phyloP scores from a whole-genome alignment of 2,888 invertebrate species.

The Pheosia gnoma region DNA sequence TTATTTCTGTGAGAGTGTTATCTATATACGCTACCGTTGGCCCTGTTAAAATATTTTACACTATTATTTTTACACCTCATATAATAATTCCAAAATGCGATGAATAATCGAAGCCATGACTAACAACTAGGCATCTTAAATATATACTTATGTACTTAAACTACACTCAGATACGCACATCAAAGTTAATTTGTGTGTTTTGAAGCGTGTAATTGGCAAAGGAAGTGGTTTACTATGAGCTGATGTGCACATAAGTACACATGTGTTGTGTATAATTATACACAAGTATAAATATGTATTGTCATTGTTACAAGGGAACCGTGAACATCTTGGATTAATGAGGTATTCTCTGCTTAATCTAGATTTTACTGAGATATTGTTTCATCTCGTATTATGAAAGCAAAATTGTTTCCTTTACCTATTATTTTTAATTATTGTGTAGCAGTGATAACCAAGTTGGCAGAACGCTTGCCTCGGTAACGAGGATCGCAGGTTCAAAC shows the following conservation, averaged over 20 bases:
- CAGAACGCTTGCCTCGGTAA: no score
- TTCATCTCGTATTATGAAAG: not conserved
- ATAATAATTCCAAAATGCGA: no score
- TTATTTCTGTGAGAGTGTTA: no score
- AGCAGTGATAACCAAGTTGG: no score
- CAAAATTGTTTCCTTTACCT: no score
- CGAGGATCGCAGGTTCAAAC: no score
- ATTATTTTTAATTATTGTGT: no score
- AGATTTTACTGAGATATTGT: conserved; percentile 5
- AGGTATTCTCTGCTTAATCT: conserved; percentile 18
- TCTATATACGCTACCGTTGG: no score
- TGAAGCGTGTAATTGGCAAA: conserved; percentile 54
- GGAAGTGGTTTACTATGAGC: conserved; percentile 25
- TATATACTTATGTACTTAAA: not conserved
- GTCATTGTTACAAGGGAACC: conserved; percentile 26
- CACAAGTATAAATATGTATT: conserved; percentile 16
- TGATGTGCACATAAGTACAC: conserved; percentile 6
- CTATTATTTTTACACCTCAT: no score
- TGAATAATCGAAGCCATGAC: no score
- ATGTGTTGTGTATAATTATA: conserved; percentile 13
- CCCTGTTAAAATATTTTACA: no score
- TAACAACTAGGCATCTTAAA: no score
- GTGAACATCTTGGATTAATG: conserved; percentile 22
- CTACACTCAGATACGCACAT: conserved; percentile 22
- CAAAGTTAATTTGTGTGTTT: conserved; percentile 52